Evolutionary conservation across 2,888 invertebrate species (phyloP), one percentile per base, ranked within the genome.

Genomic region (Clostera curtula): DNA sequence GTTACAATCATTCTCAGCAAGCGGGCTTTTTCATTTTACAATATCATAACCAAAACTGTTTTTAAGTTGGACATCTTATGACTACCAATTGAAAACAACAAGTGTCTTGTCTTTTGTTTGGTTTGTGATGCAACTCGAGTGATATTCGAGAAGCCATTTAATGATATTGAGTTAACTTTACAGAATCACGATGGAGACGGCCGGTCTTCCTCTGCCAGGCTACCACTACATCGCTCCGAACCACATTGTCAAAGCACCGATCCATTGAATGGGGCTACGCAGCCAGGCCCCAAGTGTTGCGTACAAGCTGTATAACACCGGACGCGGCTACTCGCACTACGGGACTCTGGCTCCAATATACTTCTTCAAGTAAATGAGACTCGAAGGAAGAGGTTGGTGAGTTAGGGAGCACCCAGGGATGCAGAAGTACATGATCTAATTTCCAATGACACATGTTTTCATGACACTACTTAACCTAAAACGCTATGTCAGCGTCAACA

Each of bases 111-210:
- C n/a, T n/a, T n/a, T n/a, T n/a, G n/a, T 10, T 19, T 19, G 4
- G n/a, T n/a, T n/a, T 10, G 5, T 17, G 12, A 10, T 5, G 20
- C 10, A 11, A 21, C 8, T 32, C 11, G 10, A 19, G 11, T 6
- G 21, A 13, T 29, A 29, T 4, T 10, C 9, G 5, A 0, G 1
- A 3, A 3, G n/a, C n/a, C n/a, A n/a, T n/a, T n/a, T n/a, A 7
- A 19, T 19, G 3, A 9, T 19, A 1, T 4, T n/a, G 15, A 28
- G 33, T 13, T 25, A 34, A 44, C 52, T 75, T 89, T 89, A 38
- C 89, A 96, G 96, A 90, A 95, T 96, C 92, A 93, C 95, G 36
- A 93, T 95, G 93, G 95, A 96, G 87, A 95, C 95, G 31, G 93
- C 95, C 54, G 94, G 95, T 41, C 88, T 95, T 85, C 93, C 94